Percentiles rank a stretch among this genome's conserved stretches.
Conservation (phyloP, 2,888 invertebrate species). For the Drosophila suboccidentalis region DNA sequence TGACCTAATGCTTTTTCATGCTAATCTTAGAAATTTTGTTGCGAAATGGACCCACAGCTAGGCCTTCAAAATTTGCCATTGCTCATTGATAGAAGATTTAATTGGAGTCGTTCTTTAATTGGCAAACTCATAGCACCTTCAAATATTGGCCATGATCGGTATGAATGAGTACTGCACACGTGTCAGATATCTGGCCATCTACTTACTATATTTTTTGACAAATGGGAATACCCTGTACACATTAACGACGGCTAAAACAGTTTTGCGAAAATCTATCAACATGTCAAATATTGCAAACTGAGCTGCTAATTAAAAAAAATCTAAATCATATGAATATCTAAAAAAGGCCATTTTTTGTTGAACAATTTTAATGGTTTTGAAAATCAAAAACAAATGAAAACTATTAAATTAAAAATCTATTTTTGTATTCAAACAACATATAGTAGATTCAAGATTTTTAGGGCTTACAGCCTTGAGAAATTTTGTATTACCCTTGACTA, state of each 20-base stretch:
- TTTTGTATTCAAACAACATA: background rate
- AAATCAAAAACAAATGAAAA: background rate
- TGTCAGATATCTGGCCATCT: background rate
- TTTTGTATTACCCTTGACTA: background rate
- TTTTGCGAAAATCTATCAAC: background rate
- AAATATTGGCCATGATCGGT: background rate
- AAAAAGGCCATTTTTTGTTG: too few relatives aligned
- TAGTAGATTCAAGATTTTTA: background rate
- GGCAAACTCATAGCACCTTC: background rate
- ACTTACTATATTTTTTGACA: background rate
- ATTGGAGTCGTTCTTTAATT: slow-evolving; percentile 4
- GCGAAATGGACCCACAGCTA: background rate
- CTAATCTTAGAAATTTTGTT: background rate
- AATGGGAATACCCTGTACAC: background rate
- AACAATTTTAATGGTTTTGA: background rate
- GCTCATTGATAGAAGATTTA: slow-evolving; percentile 30
- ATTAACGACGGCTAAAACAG: background rate
- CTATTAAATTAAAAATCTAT: background rate
- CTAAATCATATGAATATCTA: too few relatives aligned
- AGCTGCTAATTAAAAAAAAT: too few relatives aligned
- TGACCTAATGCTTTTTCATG: slow-evolving; percentile 8
- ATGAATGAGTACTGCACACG: slow-evolving; percentile 1
- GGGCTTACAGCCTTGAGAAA: background rate
- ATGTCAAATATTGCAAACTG: background rate
- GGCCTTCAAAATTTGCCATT: slow-evolving; percentile 24